A percentile compares a stretch with the other conserved stretches of the same genome.
Evolutionary conservation across 1,140 invertebrate genomes (phyloP).

Genomic region (Solenopsis fugax): DNA sequence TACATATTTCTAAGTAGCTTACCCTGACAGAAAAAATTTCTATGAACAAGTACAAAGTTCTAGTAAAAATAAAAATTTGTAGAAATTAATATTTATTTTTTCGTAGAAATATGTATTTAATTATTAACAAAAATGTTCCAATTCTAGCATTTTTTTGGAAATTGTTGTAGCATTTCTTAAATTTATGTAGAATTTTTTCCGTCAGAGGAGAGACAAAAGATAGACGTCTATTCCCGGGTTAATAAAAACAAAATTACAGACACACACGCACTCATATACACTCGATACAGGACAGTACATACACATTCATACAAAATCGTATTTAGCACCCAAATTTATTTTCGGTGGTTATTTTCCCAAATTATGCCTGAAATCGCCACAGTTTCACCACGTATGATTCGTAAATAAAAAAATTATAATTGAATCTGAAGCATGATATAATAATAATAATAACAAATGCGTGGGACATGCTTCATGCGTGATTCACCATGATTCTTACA

Average conservation of each 20-base stretch:
- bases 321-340: conserved; percentile 6
- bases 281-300: not conserved
- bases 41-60: too few relatives aligned
- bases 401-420: too few relatives aligned
- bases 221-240: conserved; percentile 21
- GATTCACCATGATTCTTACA: not conserved
- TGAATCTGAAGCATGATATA: conserved; percentile 36
- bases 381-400: not conserved
- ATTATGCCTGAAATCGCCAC: conserved; percentile 13
- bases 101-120: too few relatives aligned
- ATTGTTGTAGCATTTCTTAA: too few relatives aligned
- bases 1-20: too few relatives aligned
- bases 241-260: conserved; percentile 20
- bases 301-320: not conserved
- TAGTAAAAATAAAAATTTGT: too few relatives aligned
- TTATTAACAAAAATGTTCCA: too few relatives aligned
- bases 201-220: too few relatives aligned
- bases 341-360: not conserved
- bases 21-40: too few relatives aligned
- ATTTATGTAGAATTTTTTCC: too few relatives aligned
- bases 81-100: too few relatives aligned
- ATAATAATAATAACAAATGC: conserved; percentile 51
- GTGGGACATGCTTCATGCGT: conserved; percentile 56
- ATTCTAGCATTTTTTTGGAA: too few relatives aligned
- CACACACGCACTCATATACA: not conserved